A percentile compares a stretch with the other conserved stretches of the same genome.
Evolutionary conservation across 2,113 vertebrate genomes (phyloP).

Genomic region (Aspidoscelis tigris): DNA sequence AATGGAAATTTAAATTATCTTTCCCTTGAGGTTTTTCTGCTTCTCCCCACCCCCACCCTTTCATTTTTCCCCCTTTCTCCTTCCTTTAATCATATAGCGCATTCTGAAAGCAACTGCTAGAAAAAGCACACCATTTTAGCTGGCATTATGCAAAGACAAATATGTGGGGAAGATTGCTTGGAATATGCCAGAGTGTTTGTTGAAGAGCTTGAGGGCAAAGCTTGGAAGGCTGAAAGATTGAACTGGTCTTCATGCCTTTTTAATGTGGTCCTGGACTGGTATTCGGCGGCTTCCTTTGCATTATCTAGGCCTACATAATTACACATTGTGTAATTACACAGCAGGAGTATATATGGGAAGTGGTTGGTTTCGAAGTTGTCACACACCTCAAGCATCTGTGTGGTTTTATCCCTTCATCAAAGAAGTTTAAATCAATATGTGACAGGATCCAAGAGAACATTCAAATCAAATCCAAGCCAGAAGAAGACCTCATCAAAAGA

Average conservation of each 20-base stretch:
- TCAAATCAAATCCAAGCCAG: neutral
- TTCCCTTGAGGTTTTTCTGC: neutral
- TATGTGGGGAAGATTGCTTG: neutral
- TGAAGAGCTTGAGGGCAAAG: neutral
- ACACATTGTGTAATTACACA: conserved; percentile 1
- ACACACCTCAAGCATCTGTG: neutral
- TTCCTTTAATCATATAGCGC: neutral
- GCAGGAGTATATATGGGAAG: neutral
- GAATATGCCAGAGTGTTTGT: neutral
- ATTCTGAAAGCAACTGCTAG: no score
- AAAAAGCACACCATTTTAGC: no score
- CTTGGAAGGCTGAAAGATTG: neutral
- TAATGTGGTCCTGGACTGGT: neutral
- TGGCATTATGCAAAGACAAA: neutral
- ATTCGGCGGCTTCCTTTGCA: neutral
- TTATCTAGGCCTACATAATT: neutral
- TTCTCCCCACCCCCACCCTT: neutral
- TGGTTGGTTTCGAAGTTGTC: neutral
- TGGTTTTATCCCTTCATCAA: neutral
- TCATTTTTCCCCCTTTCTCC: neutral
- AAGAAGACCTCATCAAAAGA: neutral
- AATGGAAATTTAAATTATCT: neutral
- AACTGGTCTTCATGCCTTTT: neutral
- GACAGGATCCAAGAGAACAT: neutral
- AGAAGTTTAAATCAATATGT: neutral